Conservation (phyloP, 2,797 vertebrate species). For the Mormyrops boulengeri region DNA sequence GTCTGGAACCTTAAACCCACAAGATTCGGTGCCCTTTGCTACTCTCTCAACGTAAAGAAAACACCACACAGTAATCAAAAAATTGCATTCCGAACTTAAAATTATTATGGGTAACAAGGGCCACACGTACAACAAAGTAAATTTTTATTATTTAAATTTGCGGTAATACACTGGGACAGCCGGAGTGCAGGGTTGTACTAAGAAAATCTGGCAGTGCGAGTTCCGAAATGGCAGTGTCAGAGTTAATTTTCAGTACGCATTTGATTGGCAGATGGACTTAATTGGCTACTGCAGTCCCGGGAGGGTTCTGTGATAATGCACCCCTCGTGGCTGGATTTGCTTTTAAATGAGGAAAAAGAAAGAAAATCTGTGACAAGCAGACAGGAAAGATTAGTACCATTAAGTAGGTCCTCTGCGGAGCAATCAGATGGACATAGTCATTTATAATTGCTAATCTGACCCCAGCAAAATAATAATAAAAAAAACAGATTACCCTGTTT, state of each 20-base stretch:
- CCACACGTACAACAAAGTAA: neutral
- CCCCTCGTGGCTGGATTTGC: conserved; percentile 48
- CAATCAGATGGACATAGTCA: conserved; percentile 49
- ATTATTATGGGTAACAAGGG: neutral
- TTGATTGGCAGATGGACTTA: conserved; percentile 20
- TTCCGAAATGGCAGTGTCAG: neutral
- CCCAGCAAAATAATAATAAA: neutral
- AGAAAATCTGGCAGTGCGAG: neutral
- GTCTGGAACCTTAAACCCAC: conserved; percentile 24
- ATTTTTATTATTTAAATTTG: neutral
- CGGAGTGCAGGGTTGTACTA: neutral
- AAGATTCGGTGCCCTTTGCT: neutral
- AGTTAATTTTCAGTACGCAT: conserved; percentile 18
- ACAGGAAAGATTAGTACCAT: conserved; percentile 33
- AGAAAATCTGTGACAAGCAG: conserved; percentile 30
- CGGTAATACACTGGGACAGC: neutral
- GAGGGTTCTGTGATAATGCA: conserved; percentile 19
- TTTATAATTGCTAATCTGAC: conserved; percentile 41
- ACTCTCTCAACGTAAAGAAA: neutral
- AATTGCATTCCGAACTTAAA: neutral
- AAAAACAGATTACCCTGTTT: neutral
- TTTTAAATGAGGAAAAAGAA: conserved; percentile 48
- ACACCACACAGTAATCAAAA: neutral
- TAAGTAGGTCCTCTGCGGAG: conserved; percentile 35
- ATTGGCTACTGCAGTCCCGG: conserved; percentile 21